Evolutionary conservation across 2,888 invertebrate species (phyloP), one percentile per base, ranked within the genome.

Genomic region (Eupsilia transversa): DNA sequence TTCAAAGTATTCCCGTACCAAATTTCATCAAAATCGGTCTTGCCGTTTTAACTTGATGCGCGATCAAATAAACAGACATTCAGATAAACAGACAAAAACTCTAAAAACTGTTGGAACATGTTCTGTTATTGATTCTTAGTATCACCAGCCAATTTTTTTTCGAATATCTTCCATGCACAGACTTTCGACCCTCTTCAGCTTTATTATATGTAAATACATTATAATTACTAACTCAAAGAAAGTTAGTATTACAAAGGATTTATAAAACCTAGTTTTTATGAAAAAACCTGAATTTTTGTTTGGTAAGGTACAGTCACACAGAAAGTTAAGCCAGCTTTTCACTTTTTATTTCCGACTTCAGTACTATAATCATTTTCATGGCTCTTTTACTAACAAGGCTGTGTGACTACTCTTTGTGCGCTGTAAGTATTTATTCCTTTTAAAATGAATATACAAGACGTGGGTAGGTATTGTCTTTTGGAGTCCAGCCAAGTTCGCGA

Each of bases 381-480:
- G 75, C 76, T 82, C 75, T 79, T 76, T 74, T 57, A 77, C 89
- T 92, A 94, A 94, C 91, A 92, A 92, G 90, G 86, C 86, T 86
- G 84, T 76, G 83, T 86, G 85, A 82, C 87, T 81, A 86, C 84
- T 85, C 89, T 89, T 89, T 89, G 89, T 89, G 88, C 89, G 85
- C 89, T 86, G 92, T 87, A 83, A 88, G 88, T 94, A 94, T 94
- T 94, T 94, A 94, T 94, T 94, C 92, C 92, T 93, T 93, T 90
- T 93, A 92, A 94, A 95, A 95, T 95, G 93, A 94, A 95, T 94
- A 93, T 93, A 94, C 94, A 95, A 94, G 94, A 92, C 91, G 92
- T 90, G 89, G 88, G 91, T 92, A 92, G 89, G 92, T 94, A 93
- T 95, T 96, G 95, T 96, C 94, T 96, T 93, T 95, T 96, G 96